Evolutionary conservation across 2,113 vertebrate genomes (phyloP).

Genomic region (Arenaria interpres): DNA sequence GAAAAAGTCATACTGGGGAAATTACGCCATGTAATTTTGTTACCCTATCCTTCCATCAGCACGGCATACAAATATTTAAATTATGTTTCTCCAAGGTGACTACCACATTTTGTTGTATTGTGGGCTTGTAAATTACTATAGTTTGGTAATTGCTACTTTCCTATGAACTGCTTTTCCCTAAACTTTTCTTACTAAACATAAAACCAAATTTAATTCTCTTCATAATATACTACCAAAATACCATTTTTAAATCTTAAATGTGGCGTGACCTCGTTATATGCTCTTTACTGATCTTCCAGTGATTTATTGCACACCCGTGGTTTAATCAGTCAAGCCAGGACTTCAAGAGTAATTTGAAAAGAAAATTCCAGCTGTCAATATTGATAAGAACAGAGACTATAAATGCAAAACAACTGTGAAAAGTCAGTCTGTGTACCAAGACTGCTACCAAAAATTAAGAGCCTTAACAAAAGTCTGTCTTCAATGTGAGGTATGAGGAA

Average conservation of each 20-base stretch:
- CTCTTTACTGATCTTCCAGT: not conserved
- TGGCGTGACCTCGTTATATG: fast-evolving
- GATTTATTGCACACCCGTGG: not conserved
- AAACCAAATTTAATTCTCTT: not conserved
- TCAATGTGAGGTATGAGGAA: not conserved
- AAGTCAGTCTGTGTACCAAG: not conserved
- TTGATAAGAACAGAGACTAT: not conserved
- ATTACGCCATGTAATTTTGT: not conserved
- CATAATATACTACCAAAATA: not conserved
- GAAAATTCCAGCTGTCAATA: not conserved
- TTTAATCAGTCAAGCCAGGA: not conserved
- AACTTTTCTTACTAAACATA: not conserved
- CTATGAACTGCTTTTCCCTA: not conserved
- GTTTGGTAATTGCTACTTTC: not conserved
- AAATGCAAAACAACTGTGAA: not conserved
- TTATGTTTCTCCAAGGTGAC: not conserved
- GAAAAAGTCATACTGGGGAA: not conserved
- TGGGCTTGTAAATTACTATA: not conserved
- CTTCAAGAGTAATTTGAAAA: not conserved
- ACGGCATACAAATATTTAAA: not conserved
- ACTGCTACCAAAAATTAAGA: not conserved
- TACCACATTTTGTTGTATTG: not conserved
- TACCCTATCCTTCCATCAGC: not conserved
- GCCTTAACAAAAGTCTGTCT: not conserved
- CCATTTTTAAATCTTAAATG: not conserved